Base-by-base conservation (phyloP, 2,888 invertebrate genomes). In the Carcina quercana region DNA sequence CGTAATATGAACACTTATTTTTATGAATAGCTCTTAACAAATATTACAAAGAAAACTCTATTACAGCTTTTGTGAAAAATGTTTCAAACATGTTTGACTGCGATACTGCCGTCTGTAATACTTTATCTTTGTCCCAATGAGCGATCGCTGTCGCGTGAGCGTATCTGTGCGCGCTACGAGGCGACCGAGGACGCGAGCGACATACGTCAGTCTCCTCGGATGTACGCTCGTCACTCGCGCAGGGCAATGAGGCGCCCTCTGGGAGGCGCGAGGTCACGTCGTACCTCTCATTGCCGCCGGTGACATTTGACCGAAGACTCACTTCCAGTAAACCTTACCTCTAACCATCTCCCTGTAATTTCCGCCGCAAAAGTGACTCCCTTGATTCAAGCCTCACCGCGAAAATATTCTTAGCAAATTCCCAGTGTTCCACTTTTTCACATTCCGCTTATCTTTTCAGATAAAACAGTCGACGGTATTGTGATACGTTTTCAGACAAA, bases 281-380 rank as follows among this genome's bases (percentile, higher is more conserved):
- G n/a, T n/a, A n/a, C n/a, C 43, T 53, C 58, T 62, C 59, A 59
- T 64, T 62, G 62, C 55, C 62, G 62, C 55, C 58, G 46, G 55
- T 60, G 67, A 67, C 66, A 69, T 67, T 66, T 64, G 65, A 60
- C 61, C 59, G 64, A 64, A 56, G 53, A 55, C 54, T 61, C 52
- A 55, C 57, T 65, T 58, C 55, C 39, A 57, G 50, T 61, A 53
- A 59, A 59, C 52, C 48, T 53, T 56, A 66, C 64, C 62, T 65
- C 47, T 55, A 52, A 47, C 52, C 51, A 50, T 51, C 57, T 59
- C 57, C 52, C 59, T 54, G 57, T 60, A 67, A 70, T 73, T 70
- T 69, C 66, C 69, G 68, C 59, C 57, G 54, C 53, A 53, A 42
- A 57, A 71, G 73, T 55, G 62, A 65, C 62, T 59, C 65, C 67